Percentiles rank a stretch among this genome's conserved stretches.
These are phyloP conservation scores for Psittacula derbiana DNA, from an alignment of 2,797 vertebrate genomes.

Conservation along the genomic window DNA sequence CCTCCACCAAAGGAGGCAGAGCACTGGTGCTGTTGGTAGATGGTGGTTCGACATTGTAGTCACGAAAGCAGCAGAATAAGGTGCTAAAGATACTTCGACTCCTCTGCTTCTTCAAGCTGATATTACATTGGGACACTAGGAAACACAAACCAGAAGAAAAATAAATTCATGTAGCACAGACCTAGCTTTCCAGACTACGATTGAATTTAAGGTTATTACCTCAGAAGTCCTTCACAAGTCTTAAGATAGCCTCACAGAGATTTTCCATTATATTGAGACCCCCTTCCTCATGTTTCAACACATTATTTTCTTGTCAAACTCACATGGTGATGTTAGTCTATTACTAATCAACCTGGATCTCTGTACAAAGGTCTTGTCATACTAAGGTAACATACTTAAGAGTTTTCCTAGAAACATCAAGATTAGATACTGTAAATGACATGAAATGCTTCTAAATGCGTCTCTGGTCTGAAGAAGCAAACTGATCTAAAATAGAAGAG, in stretches of 20 bases:
- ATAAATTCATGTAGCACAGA: neutral
- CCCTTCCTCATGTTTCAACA: neutral
- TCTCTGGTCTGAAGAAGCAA: neutral
- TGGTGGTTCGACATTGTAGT: conserved; percentile 91
- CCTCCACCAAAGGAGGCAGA: conserved; percentile 88
- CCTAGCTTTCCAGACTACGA: neutral
- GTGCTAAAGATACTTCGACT: conserved; percentile 95
- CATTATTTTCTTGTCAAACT: neutral
- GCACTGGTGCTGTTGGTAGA: conserved; percentile 81
- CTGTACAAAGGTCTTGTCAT: neutral
- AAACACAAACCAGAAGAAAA: neutral
- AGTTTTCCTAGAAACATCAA: neutral
- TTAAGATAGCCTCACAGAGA: neutral
- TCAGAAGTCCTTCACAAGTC: neutral
- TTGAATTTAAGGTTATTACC: neutral
- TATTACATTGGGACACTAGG: conserved; percentile 91
- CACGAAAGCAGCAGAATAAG: conserved; percentile 98
- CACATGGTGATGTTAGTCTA: accelerated
- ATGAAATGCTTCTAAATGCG: neutral
- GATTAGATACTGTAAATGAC: neutral
- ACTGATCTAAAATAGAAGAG: neutral
- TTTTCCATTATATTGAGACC: neutral
- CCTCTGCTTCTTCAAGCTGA: conserved; percentile 95
- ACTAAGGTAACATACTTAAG: neutral
- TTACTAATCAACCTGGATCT: neutral